These are phyloP conservation scores for Mallotus villosus DNA, from an alignment of 2,797 vertebrate genomes.

Conservation along the genomic window DNA sequence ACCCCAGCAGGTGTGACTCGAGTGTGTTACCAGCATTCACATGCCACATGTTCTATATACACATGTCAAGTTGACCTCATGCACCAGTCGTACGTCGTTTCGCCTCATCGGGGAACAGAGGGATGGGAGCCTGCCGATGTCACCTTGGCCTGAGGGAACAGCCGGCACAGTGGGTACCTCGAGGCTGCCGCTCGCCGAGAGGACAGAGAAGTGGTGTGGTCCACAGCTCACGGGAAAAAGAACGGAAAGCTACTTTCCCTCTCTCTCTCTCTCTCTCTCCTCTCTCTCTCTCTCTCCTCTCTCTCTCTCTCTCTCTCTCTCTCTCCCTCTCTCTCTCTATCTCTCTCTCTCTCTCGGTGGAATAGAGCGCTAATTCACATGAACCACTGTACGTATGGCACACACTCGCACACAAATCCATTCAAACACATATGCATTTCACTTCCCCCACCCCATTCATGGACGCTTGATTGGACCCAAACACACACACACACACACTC, in stretches of 20 bases:
- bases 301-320: too few species aligned
- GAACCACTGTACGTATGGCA: constrained; percentile 4
- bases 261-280: too few species aligned
- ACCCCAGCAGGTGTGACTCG: not conserved
- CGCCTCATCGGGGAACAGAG: not conserved
- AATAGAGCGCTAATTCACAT: not conserved
- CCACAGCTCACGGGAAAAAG: not conserved
- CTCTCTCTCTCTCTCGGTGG: not conserved
- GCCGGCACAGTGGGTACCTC: not conserved
- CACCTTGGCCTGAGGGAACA: not conserved
- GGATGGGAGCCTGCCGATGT: constrained; percentile 3
- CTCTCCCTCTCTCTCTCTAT: too few species aligned
- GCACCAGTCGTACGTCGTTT: too few species aligned
- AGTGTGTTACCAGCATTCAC: not conserved
- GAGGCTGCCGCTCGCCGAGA: not conserved
- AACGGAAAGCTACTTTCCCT: too few species aligned
- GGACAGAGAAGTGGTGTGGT: not conserved
- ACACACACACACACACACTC: not conserved
- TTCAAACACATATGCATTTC: not conserved
- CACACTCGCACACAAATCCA: not conserved
- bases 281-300: too few species aligned
- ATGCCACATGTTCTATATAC: too few species aligned
- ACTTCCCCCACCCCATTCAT: too few species aligned
- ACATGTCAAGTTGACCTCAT: too few species aligned
- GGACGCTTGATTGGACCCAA: too few species aligned